These are phyloP conservation scores for Dusona sp. DNA, from an alignment of 2,888 invertebrate species.

Conservation along the genomic window DNA sequence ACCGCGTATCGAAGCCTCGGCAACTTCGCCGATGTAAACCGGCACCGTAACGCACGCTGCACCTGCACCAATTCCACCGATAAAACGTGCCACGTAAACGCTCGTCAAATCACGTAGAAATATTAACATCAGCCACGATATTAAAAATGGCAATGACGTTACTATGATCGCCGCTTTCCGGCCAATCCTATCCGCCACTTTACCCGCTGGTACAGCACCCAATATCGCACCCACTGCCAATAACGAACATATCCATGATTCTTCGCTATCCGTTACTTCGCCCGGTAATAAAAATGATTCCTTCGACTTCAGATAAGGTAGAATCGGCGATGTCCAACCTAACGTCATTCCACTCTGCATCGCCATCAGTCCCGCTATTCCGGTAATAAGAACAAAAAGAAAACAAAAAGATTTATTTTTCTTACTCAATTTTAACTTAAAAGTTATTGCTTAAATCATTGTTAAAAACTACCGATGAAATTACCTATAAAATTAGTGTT, in stretches of 20 bases:
- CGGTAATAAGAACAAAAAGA: conserved; percentile 8
- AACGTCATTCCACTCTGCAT: conserved; percentile 80
- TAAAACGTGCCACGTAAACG: conserved; percentile 78
- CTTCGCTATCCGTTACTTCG: conserved; percentile 71
- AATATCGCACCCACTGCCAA: conserved; percentile 79
- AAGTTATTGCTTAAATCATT: neutral
- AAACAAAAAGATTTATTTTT: conserved; percentile 21
- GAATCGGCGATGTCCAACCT: conserved; percentile 80
- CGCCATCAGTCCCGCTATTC: conserved; percentile 77
- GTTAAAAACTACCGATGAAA: too few relatives aligned
- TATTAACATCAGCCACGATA: conserved; percentile 84
- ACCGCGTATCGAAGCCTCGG: conserved; percentile 85
- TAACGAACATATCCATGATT: conserved; percentile 78
- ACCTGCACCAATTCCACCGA: conserved; percentile 85
- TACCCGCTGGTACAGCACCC: conserved; percentile 79
- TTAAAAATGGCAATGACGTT: conserved; percentile 78
- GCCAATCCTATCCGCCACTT: conserved; percentile 79
- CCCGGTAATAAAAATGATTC: conserved; percentile 72
- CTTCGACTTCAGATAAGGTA: conserved; percentile 73
- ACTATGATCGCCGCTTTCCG: conserved; percentile 76
- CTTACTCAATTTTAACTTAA: neutral
- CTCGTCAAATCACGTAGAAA: conserved; percentile 70
- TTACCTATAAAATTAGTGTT: too few relatives aligned
- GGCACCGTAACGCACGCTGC: conserved; percentile 85
- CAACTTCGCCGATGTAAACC: conserved; percentile 86